These are phyloP conservation scores for Deroplatys truncata DNA, from an alignment of 2,888 invertebrate species.

Conservation along the genomic window DNA sequence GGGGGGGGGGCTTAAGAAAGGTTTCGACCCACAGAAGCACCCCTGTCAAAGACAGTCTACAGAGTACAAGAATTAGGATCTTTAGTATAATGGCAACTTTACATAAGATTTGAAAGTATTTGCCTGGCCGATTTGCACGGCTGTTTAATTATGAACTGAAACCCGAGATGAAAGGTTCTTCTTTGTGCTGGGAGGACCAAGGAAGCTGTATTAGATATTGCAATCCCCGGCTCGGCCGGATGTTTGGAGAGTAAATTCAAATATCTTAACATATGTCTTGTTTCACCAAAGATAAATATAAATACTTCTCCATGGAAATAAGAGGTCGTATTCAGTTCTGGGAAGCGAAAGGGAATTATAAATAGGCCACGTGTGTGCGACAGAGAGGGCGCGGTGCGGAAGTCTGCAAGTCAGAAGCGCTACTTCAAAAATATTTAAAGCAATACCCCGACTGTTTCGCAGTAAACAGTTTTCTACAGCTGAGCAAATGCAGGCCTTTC, in stretches of 20 bases:
- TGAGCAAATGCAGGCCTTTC: background rate
- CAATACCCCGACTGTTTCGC: conserved; percentile 24
- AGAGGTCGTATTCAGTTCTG: conserved; percentile 29
- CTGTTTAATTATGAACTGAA: background rate
- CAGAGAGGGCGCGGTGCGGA: conserved; percentile 4
- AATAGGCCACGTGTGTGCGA: conserved; percentile 25
- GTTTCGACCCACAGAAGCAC: too few relatives aligned
- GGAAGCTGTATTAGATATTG: background rate
- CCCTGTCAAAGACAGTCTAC: too few relatives aligned
- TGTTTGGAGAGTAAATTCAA: conserved; percentile 31
- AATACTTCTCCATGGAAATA: conserved; percentile 30
- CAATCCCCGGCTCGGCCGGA: conserved; percentile 20
- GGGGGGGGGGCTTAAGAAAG: too few relatives aligned
- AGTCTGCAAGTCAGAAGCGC: background rate
- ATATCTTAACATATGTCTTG: conserved; percentile 30
- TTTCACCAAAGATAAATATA: conserved; percentile 31
- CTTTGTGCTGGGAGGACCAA: background rate
- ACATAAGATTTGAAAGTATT: too few relatives aligned
- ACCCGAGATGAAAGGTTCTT: background rate
- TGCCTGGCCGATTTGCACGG: too few relatives aligned
- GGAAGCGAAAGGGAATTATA: conserved; percentile 26
- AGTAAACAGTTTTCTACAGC: conserved; percentile 23
- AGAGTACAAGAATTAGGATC: too few relatives aligned
- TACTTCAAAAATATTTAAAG: conserved; percentile 30
- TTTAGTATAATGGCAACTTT: too few relatives aligned